Percentiles rank a stretch among this genome's conserved stretches.
phyloP scores from a whole-genome alignment of 2,888 invertebrate species.

The Alsophila aescularia region DNA sequence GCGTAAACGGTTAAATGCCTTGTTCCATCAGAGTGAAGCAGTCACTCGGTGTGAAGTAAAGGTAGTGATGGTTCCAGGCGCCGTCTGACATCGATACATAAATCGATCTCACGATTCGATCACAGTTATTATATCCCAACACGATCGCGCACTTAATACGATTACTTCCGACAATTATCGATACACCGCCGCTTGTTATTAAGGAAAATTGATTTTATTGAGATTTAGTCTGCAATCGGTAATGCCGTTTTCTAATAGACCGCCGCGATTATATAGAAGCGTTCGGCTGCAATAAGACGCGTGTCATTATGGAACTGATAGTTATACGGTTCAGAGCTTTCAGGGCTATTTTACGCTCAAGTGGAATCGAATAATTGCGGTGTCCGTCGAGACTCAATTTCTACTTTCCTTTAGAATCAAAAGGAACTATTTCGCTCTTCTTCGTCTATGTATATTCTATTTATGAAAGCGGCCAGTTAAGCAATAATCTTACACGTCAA shows the following conservation, averaged over 20 bases:
- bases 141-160: conserved; percentile 62
- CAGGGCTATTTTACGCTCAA: conserved; percentile 29
- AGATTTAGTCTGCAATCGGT: conserved; percentile 52
- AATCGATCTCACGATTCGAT: conserved; percentile 71
- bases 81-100: conserved; percentile 70
- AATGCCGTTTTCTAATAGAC: conserved; percentile 50
- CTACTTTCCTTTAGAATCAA: not conserved
- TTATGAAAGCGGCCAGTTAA: not conserved
- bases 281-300: conserved; percentile 42
- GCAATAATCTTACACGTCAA: not conserved
- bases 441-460: not conserved
- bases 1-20: conserved; percentile 53
- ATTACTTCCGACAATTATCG: conserved; percentile 68
- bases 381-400: not conserved
- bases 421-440: not conserved
- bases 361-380: conserved; percentile 15
- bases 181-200: conserved; percentile 56
- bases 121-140: conserved; percentile 64
- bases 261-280: conserved; percentile 44
- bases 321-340: conserved; percentile 34
- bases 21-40: conserved; percentile 34
- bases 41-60: not conserved
- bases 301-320: conserved; percentile 38
- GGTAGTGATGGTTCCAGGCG: conserved; percentile 49
- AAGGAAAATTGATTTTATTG: conserved; percentile 64